Conservation (phyloP, 2,888 invertebrate genomes). For the Dione juno region DNA sequence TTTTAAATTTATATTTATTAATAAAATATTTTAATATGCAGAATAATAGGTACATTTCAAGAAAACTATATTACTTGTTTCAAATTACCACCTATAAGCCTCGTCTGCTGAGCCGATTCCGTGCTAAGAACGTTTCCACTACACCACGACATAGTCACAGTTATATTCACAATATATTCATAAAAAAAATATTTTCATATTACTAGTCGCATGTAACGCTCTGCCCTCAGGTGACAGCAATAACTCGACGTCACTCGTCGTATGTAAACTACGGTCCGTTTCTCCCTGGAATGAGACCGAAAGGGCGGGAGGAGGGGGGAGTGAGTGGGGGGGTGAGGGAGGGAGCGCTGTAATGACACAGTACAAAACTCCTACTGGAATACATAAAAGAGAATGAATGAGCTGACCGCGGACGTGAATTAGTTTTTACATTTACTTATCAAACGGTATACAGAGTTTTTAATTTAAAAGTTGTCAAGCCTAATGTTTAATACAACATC, state of each 20-base stretch:
- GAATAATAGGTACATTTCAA: no score
- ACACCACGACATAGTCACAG: no score
- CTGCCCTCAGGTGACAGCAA: conserved; percentile 21
- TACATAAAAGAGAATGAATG: conserved; percentile 21
- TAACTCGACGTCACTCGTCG: conserved; percentile 14
- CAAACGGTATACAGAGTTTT: not conserved
- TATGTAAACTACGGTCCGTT: conserved; percentile 21
- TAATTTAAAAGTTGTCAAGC: conserved; percentile 5
- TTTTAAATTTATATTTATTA: no score
- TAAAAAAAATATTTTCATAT: no score
- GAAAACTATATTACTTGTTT: no score
- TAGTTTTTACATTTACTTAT: conserved; percentile 13
- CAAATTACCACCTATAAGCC: no score
- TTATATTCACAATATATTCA: no score
- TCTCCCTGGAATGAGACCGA: not conserved
- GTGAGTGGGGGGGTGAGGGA: not conserved
- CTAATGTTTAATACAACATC: not conserved
- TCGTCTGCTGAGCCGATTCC: no score
- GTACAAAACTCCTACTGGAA: conserved; percentile 24
- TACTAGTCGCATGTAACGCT: no score
- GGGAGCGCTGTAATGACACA: conserved; percentile 3
- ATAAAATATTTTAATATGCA: no score
- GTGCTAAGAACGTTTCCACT: no score
- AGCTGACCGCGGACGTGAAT: conserved; percentile 18
- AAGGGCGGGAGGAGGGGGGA: not conserved